A percentile compares a stretch with the other conserved stretches of the same genome.
Conservation (phyloP, 2,888 invertebrate genomes). For the Trileptium ribeirensis region DNA sequence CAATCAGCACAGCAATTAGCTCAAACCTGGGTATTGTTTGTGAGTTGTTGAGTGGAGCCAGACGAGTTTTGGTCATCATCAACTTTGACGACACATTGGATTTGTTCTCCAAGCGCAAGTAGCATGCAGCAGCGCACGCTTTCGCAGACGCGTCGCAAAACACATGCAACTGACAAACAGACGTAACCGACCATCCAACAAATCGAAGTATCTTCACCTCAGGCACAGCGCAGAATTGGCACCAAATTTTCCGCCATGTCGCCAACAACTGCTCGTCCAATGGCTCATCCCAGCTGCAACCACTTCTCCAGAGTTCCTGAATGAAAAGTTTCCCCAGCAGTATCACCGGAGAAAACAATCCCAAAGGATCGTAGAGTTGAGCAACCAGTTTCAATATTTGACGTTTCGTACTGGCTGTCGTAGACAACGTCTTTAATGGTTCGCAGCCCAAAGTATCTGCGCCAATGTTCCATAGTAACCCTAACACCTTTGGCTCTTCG, state of each 20-base stretch:
- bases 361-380: conserved; percentile 36
- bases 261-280: conserved; percentile 19
- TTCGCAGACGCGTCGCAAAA: conserved; percentile 38
- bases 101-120: conserved; percentile 20
- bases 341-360: conserved; percentile 29
- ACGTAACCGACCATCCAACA: neutral
- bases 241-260: neutral
- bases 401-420: no score
- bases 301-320: conserved; percentile 38
- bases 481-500: neutral
- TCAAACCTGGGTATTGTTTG: conserved; percentile 34
- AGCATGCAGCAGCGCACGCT: conserved; percentile 36
- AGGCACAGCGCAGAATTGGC: neutral
- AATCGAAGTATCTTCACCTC: neutral
- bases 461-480: neutral
- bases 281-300: conserved; percentile 38
- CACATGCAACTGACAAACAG: neutral
- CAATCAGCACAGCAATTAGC: conserved; percentile 8
- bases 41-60: conserved; percentile 37
- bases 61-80: conserved; percentile 31
- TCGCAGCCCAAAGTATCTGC: neutral
- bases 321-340: conserved; percentile 37
- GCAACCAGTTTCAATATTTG: conserved; percentile 32
- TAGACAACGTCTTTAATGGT: conserved; percentile 25
- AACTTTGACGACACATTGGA: conserved; percentile 3